These are phyloP conservation scores for Pseudococcus jackbeardsleyi DNA, from an alignment of 2,888 invertebrate genomes.

Conservation along the genomic window DNA sequence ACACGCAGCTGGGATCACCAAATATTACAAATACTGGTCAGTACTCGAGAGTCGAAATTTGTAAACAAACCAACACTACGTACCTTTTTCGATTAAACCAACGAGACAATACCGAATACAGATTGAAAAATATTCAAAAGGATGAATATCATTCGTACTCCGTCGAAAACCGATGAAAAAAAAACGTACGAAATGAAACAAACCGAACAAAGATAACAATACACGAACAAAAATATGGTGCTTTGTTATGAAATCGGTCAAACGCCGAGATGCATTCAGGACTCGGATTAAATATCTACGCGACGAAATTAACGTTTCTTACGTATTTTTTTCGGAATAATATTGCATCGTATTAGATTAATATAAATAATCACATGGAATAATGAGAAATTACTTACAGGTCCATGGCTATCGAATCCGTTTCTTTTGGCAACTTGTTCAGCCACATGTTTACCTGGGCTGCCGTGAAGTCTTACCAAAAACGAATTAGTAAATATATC, in stretches of 20 bases:
- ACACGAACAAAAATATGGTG: neutral
- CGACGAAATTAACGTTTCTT: neutral
- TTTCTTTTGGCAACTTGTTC: conserved; percentile 86
- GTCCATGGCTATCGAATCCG: conserved; percentile 94
- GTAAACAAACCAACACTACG: too few species aligned
- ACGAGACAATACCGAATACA: neutral
- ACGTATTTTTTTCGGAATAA: neutral
- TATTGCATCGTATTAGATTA: neutral
- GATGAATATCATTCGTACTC: neutral
- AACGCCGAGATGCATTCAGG: neutral
- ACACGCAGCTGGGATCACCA: too few species aligned
- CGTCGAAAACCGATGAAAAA: neutral
- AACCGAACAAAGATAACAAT: neutral
- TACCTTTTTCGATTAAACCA: neutral
- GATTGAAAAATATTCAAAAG: neutral
- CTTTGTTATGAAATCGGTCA: neutral
- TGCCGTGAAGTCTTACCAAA: conserved; percentile 88
- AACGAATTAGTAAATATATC: conserved; percentile 97
- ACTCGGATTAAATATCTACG: neutral
- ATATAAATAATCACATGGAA: neutral
- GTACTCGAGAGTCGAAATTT: too few species aligned
- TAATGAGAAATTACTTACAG: conserved; percentile 78
- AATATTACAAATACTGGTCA: too few species aligned
- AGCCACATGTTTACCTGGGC: conserved; percentile 82
- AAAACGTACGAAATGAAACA: neutral